phyloP scores from a whole-genome alignment of 2,888 invertebrate genomes.

The Stegophylla sp. region DNA sequence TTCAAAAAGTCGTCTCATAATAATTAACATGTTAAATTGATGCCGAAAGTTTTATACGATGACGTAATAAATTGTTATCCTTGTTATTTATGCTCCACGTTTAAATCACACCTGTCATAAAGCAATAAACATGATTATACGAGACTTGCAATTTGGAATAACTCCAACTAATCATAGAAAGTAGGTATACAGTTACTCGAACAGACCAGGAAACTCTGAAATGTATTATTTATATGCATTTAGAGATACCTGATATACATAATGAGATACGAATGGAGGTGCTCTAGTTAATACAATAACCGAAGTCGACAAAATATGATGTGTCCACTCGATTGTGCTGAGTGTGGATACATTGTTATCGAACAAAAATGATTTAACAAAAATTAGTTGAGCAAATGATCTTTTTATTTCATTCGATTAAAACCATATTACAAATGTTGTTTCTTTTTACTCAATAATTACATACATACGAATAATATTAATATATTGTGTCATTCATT shows the following conservation, averaged over 20 bases:
- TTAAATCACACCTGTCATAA: constrained; percentile 29
- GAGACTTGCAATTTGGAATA: constrained; percentile 33
- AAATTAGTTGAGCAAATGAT: no score
- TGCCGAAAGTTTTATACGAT: constrained; percentile 23
- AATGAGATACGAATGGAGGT: background rate
- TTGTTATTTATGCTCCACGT: constrained; percentile 10
- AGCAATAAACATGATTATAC: constrained; percentile 35
- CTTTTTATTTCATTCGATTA: no score
- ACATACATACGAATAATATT: no score
- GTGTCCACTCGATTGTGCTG: no score
- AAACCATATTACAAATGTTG: no score
- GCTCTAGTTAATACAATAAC: background rate
- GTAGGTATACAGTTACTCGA: constrained; percentile 4
- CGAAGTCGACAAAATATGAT: no score
- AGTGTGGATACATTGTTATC: no score
- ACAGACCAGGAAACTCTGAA: constrained; percentile 9
- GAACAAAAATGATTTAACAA: no score
- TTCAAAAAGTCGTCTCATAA: constrained; percentile 9
- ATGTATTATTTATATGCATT: background rate
- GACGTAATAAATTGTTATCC: constrained; percentile 36
- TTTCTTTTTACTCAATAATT: no score
- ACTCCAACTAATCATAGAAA: constrained; percentile 33
- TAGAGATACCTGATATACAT: background rate
- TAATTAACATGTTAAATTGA: background rate
- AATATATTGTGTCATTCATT: no score